These are phyloP conservation scores for Sebastes nivosus DNA, from an alignment of 2,797 vertebrate species.

Conservation along the genomic window DNA sequence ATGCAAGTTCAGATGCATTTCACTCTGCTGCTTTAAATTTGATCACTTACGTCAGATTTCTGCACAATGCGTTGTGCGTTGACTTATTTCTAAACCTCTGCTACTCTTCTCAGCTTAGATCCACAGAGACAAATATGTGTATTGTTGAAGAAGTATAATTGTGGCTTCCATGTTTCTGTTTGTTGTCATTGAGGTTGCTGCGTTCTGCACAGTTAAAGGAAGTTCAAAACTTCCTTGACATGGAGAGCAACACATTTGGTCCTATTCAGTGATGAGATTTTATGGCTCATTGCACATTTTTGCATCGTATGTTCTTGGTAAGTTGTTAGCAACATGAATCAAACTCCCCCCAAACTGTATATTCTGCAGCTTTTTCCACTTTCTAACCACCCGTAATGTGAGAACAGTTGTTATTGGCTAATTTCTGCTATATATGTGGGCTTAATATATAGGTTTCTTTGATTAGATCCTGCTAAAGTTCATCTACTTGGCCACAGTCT, in stretches of 20 bases:
- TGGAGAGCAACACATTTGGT: background rate
- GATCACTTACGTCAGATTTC: background rate
- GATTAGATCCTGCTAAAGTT: background rate
- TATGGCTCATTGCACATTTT: background rate
- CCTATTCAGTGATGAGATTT: background rate
- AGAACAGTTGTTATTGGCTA: background rate
- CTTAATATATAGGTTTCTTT: background rate
- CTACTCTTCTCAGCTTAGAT: background rate
- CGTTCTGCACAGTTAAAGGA: background rate
- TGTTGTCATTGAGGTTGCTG: background rate
- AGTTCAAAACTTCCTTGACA: background rate
- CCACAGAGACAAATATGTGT: background rate
- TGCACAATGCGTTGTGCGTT: fast-evolving
- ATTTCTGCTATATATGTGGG: background rate
- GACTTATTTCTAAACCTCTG: background rate
- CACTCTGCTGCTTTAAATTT: background rate
- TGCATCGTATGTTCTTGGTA: background rate
- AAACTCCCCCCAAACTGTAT: background rate
- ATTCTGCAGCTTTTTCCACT: background rate
- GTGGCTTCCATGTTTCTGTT: background rate
- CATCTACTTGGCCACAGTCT: background rate
- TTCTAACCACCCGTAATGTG: background rate
- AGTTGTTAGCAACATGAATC: background rate
- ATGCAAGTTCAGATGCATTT: background rate
- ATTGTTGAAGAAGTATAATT: background rate